Conservation (phyloP, 2,888 invertebrate species). For the Lycia hirtaria region DNA sequence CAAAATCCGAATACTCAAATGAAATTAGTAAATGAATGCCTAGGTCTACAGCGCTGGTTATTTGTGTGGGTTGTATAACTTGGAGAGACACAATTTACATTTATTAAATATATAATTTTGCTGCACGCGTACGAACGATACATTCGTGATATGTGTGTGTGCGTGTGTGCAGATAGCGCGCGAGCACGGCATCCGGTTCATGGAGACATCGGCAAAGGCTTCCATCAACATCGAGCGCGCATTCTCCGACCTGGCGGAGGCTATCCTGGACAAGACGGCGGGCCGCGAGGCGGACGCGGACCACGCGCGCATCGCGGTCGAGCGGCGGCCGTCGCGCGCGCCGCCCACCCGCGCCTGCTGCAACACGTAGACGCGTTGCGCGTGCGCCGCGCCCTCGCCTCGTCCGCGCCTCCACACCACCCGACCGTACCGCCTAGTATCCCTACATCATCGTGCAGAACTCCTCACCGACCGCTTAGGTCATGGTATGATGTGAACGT, state of each 20-base stretch:
- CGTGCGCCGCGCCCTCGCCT: not conserved
- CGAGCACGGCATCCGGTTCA: constrained; percentile 97
- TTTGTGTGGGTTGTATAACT: too few species aligned
- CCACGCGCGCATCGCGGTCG: constrained; percentile 86
- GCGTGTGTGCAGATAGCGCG: constrained; percentile 91
- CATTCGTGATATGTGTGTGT: not conserved
- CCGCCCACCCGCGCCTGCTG: constrained; percentile 85
- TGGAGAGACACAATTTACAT: too few species aligned
- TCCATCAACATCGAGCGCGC: constrained; percentile 98
- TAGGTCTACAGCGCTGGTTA: too few species aligned
- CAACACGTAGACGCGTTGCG: constrained; percentile 54
- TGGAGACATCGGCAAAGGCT: constrained; percentile 99
- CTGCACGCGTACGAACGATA: too few species aligned
- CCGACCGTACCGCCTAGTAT: not conserved
- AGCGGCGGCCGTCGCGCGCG: constrained; percentile 88
- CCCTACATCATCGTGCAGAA: not conserved
- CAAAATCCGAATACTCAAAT: too few species aligned
- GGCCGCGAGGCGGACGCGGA: constrained; percentile 91
- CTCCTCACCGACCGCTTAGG: not conserved
- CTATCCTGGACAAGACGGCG: constrained; percentile 96
- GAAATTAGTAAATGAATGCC: too few species aligned
- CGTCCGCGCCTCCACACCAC: not conserved
- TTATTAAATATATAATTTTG: too few species aligned
- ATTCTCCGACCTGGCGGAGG: constrained; percentile 97
- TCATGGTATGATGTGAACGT: too few species aligned